A percentile compares a stretch with the other conserved stretches of the same genome.
These are phyloP conservation scores for Pachycephus smyrnensis DNA, from an alignment of 2,888 invertebrate genomes.

Conservation along the genomic window DNA sequence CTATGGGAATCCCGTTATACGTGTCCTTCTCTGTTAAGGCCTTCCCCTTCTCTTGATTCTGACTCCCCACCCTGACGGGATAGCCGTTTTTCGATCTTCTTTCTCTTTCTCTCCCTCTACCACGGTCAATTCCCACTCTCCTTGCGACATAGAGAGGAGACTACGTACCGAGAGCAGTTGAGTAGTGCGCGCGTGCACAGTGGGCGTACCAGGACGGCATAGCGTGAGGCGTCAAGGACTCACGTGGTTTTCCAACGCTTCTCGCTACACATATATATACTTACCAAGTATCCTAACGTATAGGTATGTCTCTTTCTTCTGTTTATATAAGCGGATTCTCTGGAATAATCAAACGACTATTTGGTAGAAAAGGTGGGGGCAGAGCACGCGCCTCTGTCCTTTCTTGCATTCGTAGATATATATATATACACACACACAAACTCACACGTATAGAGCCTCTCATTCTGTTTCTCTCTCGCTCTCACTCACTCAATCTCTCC, in stretches of 20 bases:
- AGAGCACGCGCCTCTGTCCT: not conserved
- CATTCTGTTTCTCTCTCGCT: constrained; percentile 12
- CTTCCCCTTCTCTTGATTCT: constrained; percentile 8
- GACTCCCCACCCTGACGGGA: constrained; percentile 1
- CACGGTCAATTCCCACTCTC: constrained; percentile 2
- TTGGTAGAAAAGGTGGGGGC: not conserved
- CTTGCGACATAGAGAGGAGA: constrained; percentile 14
- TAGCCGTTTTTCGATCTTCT: not conserved
- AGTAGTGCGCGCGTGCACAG: constrained; percentile 36
- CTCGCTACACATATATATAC: not conserved
- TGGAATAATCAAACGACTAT: not conserved
- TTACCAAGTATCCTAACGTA: not conserved
- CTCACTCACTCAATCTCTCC: constrained; percentile 4
- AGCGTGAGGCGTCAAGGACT: not conserved
- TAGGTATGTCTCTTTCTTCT: not conserved
- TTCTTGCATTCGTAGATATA: not conserved
- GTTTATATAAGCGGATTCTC: not conserved
- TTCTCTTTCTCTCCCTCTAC: constrained; percentile 8
- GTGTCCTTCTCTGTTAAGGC: constrained; percentile 6
- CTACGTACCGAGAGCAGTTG: constrained; percentile 21
- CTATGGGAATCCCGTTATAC: constrained; percentile 6
- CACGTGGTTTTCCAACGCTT: not conserved
- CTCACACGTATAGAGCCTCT: not conserved
- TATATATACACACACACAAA: not conserved
- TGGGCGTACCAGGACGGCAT: constrained; percentile 41